These are phyloP conservation scores for Colostygia pectinataria DNA, from an alignment of 2,888 invertebrate genomes.

Conservation along the genomic window DNA sequence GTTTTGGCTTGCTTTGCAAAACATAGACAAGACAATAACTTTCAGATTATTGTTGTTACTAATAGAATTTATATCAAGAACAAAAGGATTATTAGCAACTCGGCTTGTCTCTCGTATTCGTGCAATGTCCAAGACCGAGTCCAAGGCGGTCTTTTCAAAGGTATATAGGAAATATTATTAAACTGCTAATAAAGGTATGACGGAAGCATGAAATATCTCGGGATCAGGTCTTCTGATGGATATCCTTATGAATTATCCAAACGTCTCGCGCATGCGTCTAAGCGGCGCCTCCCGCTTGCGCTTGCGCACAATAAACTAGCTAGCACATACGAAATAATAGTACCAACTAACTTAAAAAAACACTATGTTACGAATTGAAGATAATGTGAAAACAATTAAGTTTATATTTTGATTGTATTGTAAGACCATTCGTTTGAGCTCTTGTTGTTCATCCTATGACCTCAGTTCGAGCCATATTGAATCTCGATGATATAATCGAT, in stretches of 20 bases:
- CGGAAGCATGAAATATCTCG: slow-evolving; percentile 58
- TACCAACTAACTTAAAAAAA: too few species aligned
- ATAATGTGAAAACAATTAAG: too few species aligned
- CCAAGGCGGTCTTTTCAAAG: slow-evolving; percentile 32
- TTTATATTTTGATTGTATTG: too few species aligned
- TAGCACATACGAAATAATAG: slow-evolving; percentile 32
- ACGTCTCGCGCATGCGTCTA: slow-evolving; percentile 55
- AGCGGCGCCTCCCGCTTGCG: slow-evolving; percentile 53
- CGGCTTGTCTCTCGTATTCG: slow-evolving; percentile 6
- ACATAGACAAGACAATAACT: slow-evolving; percentile 31
- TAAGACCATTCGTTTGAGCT: too few species aligned
- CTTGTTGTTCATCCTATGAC: too few species aligned
- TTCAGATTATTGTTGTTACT: slow-evolving; percentile 31
- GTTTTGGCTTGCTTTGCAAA: slow-evolving; percentile 26
- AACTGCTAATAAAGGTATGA: slow-evolving; percentile 56
- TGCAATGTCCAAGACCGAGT: not conserved
- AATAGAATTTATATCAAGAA: slow-evolving; percentile 33
- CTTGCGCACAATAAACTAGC: slow-evolving; percentile 57
- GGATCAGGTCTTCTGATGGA: slow-evolving; percentile 41
- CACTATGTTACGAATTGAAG: too few species aligned
- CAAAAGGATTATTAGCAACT: slow-evolving; percentile 42
- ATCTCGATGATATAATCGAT: too few species aligned
- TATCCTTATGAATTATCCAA: slow-evolving; percentile 79
- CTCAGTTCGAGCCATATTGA: too few species aligned
- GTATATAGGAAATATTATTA: slow-evolving; percentile 43